phyloP scores from a whole-genome alignment of 2,888 invertebrate genomes.

The Drosophila recens region DNA sequence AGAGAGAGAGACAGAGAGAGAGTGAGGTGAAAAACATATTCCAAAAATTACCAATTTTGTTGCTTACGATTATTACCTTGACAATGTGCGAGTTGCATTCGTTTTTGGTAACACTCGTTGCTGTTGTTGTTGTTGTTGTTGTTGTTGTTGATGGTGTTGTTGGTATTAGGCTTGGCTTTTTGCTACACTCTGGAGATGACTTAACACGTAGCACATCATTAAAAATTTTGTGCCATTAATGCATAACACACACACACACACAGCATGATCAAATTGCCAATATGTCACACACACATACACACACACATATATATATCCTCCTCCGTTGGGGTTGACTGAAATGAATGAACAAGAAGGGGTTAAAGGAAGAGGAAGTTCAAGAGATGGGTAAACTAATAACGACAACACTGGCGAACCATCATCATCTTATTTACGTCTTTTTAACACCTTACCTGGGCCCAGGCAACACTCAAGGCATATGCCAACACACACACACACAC shows the following conservation, averaged over 20 bases:
- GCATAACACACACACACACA: conserved; percentile 68
- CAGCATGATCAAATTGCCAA: conserved; percentile 79
- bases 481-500: conserved; percentile 5
- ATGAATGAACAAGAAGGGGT: conserved; percentile 5
- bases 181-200: conserved; percentile 81
- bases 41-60: conserved; percentile 79
- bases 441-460: conserved; percentile 68
- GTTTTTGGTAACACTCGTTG: conserved; percentile 19
- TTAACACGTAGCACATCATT: conserved; percentile 82
- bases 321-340: conserved; percentile 54
- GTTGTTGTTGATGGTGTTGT: conserved; percentile 40
- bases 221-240: conserved; percentile 81
- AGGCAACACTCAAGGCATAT: conserved; percentile 29
- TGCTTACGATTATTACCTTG: conserved; percentile 79
- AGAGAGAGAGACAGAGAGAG: too few relatives aligned
- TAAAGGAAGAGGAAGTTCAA: background rate
- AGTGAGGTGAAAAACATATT: conserved; percentile 62
- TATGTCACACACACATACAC: conserved; percentile 64
- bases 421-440: conserved; percentile 80
- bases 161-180: conserved; percentile 65
- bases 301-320: conserved; percentile 15
- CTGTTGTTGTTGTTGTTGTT: conserved; percentile 28
- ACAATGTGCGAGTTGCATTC: conserved; percentile 61
- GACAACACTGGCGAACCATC: conserved; percentile 56
- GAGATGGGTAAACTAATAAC: conserved; percentile 67